phyloP scores from a whole-genome alignment of 37 sponge, comb jelly and placozoan genomes.

The Hexactinellida sp. region DNA sequence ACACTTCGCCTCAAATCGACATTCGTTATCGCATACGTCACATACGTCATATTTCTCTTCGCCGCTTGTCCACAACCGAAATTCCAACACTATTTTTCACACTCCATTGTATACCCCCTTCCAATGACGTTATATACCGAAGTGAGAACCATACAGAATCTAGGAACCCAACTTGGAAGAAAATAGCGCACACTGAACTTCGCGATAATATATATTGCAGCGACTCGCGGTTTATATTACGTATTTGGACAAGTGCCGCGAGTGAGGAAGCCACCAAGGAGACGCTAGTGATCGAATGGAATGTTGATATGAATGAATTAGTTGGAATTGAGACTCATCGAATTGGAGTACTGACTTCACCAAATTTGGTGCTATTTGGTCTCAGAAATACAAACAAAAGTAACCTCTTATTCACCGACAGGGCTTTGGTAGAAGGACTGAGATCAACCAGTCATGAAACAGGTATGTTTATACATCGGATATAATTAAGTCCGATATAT shows the following conservation, averaged over 20 bases:
- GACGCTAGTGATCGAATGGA: background rate
- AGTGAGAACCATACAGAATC: background rate
- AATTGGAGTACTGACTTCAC: background rate
- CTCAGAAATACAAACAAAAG: background rate
- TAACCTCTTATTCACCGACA: background rate
- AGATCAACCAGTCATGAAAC: background rate
- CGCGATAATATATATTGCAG: background rate
- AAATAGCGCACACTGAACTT: background rate
- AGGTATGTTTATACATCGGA: background rate
- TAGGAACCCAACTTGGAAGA: background rate
- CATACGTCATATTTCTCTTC: background rate
- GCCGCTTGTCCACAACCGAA: background rate
- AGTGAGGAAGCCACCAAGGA: background rate
- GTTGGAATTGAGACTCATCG: background rate
- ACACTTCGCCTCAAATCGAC: background rate
- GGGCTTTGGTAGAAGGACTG: background rate
- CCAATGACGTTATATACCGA: background rate
- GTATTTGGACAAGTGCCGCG: background rate
- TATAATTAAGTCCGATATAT: too few species aligned
- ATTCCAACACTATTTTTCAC: background rate
- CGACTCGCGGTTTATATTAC: background rate
- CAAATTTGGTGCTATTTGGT: background rate
- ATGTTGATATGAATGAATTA: background rate
- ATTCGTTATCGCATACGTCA: background rate
- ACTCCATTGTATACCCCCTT: background rate